phyloP scores from a whole-genome alignment of 2,888 invertebrate species.

The Ormyrus rosae region DNA sequence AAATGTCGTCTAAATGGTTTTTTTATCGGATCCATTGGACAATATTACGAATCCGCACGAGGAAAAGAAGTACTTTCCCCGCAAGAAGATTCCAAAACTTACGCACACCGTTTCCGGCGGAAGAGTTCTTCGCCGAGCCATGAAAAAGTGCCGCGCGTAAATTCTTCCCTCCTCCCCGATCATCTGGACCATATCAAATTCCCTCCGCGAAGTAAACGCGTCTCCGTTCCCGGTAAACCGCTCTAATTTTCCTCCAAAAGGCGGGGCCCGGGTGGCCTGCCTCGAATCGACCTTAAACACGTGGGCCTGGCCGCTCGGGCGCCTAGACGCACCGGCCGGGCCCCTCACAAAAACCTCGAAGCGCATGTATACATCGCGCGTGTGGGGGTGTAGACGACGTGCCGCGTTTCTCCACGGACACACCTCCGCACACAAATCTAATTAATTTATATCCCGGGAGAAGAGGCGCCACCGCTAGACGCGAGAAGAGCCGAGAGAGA shows the following conservation, averaged over 20 bases:
- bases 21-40: too few species aligned
- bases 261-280: not conserved
- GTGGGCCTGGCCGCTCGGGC: slow-evolving; percentile 6
- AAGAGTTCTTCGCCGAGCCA: slow-evolving; percentile 13
- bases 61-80: too few species aligned
- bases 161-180: not conserved
- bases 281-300: not conserved
- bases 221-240: slow-evolving; percentile 7
- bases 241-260: slow-evolving; percentile 25
- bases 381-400: slow-evolving; percentile 56
- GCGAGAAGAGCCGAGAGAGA: not conserved
- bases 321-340: not conserved
- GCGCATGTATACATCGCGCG: not conserved
- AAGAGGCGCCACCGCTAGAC: slow-evolving; percentile 68
- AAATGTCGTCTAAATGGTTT: too few species aligned
- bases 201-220: not conserved
- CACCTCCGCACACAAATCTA: slow-evolving; percentile 75
- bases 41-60: too few species aligned
- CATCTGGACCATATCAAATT: not conserved
- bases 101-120: slow-evolving; percentile 11
- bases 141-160: not conserved
- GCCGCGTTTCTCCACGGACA: slow-evolving; percentile 66
- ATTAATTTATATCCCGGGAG: slow-evolving; percentile 73
- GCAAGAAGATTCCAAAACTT: too few species aligned
- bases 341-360: not conserved